Evolutionary conservation across 2,797 vertebrate species (phyloP), one percentile per base, ranked within the genome.

Genomic region (Holocentrus rufus): DNA sequence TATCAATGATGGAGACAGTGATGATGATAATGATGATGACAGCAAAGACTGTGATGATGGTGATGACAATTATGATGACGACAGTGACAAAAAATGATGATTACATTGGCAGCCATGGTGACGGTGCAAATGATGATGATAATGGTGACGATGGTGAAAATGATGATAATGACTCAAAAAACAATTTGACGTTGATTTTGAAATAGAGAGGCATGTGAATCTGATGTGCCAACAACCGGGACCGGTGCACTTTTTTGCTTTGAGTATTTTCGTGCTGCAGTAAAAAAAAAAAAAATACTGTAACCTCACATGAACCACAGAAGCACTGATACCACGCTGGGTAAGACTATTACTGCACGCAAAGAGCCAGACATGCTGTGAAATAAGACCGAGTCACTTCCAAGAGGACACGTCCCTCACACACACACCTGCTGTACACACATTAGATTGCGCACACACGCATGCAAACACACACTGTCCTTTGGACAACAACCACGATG

Each of bases 371-470:
- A 69, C 69, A 17, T 1, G 67, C 70, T 69, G 77, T 23, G 39
- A 74, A 72, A 76, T 52, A 73, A 76, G 68, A 81, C 71, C 39
- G 69, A 50, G 74, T 34, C 46, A 22, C 64, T 61, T 69, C 59
- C 50, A 44, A 72, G 72, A 78, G 72, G 59, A 82, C 66, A 1
- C 15, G 57, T 82, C 77, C 77, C 76, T 56, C 46, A 62, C 79
- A 70, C 44, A 64, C 67, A 79, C 60, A 69, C 8, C 9, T 39
- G 36, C 36, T 31, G 42, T 20, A 53, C 53, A 53, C 9, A 52
- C 27, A 20, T 10, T 18, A 23, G 65, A n/a, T 55, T n/a, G 64
- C 34, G 62, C 36, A 30, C 34, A 17, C 71, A 49, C 54, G 66
- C 59, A 59, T 65, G 49, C 5, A 52, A 30, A 69, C 68, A 36